Base-by-base conservation (phyloP, 2,113 vertebrate genomes). In the Malurus elegans region DNA sequence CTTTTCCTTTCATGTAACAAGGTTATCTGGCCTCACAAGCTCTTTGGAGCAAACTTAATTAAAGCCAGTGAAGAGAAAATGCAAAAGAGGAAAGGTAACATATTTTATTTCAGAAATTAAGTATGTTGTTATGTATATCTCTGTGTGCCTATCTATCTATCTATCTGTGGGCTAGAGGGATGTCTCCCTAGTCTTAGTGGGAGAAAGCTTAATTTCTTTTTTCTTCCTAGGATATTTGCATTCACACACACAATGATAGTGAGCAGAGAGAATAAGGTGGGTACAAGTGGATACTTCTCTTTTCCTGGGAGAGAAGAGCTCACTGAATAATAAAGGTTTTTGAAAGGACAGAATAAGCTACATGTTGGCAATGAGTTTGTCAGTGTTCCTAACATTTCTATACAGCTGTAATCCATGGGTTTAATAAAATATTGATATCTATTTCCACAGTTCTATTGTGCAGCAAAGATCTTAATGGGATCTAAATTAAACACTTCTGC, bases 351-450 rank as follows among this genome's bases (percentile, higher is more conserved):
- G 50, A 88, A 54, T 47, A 66, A 23, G 34, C 51, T 90, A 57
- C 42, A 8, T 51, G 50, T 70, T 75, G 85, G 38, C 54, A 70
- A 60, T 28, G 48, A 70, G 61, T 79, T 96, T 94, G 29, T 60
- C 92, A 82, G 44, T 79, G 74, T 80, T 74, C 64, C 90, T 93
- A 95, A 93, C 85, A 93, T 96, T 97, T 96, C 91, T 94, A 51
- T 93, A 89, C 86, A 97, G 47, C 75, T 96, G 70, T 54, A 96
- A 96, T 95, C 92, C 44, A 62, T 65, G 26, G 54, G 60, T 95
- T 97, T 96, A 96, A 92, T 96, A 97, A 96, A 97, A 97, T 95
- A 97, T 86, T 96, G 82, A 91, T 96, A 93, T 65, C 60, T 80
- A 47, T 81, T 97, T 83, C 86, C 75, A 75, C 21, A 65, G 56